phyloP scores from a whole-genome alignment of 2,888 invertebrate genomes.

The Nemapogon koenigi region DNA sequence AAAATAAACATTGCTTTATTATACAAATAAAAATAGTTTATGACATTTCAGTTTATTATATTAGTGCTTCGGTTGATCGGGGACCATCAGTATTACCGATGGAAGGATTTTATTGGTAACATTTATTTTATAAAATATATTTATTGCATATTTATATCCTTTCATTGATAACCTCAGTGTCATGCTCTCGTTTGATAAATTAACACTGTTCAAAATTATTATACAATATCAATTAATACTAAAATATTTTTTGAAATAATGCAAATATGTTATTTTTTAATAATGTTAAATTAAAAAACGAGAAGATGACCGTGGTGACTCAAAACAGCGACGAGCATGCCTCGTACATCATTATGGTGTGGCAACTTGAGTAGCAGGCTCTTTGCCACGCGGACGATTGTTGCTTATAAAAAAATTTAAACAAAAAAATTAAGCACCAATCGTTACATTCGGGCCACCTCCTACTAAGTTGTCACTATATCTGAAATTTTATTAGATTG shows the following conservation, averaged over 20 bases:
- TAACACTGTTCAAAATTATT: slow-evolving; percentile 17
- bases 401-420: slow-evolving; percentile 27
- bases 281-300: slow-evolving; percentile 30
- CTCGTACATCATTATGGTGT: slow-evolving; percentile 45
- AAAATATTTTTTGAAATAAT: slow-evolving; percentile 17
- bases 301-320: slow-evolving; percentile 55
- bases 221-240: slow-evolving; percentile 19
- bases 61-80: slow-evolving; percentile 56
- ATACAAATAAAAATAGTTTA: background rate
- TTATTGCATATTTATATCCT: too few relatives aligned
- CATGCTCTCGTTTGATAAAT: slow-evolving; percentile 50
- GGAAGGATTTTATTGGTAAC: slow-evolving; percentile 23
- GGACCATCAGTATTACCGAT: slow-evolving; percentile 26
- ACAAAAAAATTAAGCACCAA: slow-evolving; percentile 32
- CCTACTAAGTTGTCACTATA: slow-evolving; percentile 57
- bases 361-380: slow-evolving; percentile 56
- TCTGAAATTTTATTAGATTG: slow-evolving; percentile 6
- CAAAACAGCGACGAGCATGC: slow-evolving; percentile 61
- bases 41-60: slow-evolving; percentile 15
- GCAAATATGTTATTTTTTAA: slow-evolving; percentile 10
- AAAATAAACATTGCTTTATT: slow-evolving; percentile 5
- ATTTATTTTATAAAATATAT: background rate
- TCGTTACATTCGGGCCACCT: slow-evolving; percentile 44
- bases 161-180: slow-evolving; percentile 33
- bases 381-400: slow-evolving; percentile 38